Base-by-base conservation (phyloP, 2,113 vertebrate genomes). In the Chunga burmeisteri region DNA sequence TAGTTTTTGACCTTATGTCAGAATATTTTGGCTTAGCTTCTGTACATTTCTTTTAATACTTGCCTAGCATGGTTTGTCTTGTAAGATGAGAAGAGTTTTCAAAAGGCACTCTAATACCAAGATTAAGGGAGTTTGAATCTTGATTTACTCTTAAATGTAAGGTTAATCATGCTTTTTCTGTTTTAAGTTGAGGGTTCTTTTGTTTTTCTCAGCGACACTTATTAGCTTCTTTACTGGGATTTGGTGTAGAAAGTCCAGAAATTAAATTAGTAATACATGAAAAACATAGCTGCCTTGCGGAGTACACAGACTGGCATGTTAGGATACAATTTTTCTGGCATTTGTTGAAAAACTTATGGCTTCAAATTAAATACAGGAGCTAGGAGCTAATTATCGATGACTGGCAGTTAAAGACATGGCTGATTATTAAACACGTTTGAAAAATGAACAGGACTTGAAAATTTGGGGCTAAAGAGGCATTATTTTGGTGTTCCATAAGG, bases 371-470 rank as follows among this genome's bases (percentile, higher is more conserved):
- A 9, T 25, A 6, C 4, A 40, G 17, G 50, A 25, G 27, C 42
- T 4, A 46, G 17, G 50, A 25, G 27, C 42, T 74, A n/a, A 22
- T 36, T 22, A 14, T 22, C 15, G 5, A 5, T 17, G 21, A 6
- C 32, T 71, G 62, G 50, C 16, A 16, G 27, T 18, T 23, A 36
- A 15, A 36, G 40, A 42, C 4, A 6, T 0, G 0, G 11, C 47
- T 12, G 18, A 6, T 20, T 0, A 29, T n/a, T 42, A 22, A 67
- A 47, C 12, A 19, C 0, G 0, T 20, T 42, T 16, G 21, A 58
- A 42, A 79, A 70, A 15, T 7, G 34, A 52, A 15, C 13, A 38
- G 18, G 40, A 42, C 25, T 36, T n/a, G 11, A 27, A 10, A 27
- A 77, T 6, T 0, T 66, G 40, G 58, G 13, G 34, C 5, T 13